Conservation (phyloP, 2,888 invertebrate species). For the Sepiola atlantica region DNA sequence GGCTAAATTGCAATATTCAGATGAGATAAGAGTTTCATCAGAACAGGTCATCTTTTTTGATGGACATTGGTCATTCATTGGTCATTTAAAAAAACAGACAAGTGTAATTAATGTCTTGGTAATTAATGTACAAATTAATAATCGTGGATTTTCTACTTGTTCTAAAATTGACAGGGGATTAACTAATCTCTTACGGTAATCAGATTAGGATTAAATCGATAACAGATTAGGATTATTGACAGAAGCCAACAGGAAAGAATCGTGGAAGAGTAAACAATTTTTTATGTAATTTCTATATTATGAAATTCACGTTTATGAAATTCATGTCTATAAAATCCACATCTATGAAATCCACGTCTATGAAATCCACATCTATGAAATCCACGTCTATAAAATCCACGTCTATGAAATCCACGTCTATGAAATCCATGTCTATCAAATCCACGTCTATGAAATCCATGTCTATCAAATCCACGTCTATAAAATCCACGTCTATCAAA, state of each 20-base stretch:
- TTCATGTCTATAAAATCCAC: too few species aligned
- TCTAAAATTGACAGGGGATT: background rate
- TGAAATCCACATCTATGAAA: too few species aligned
- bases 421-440: too few species aligned
- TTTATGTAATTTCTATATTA: background rate
- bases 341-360: too few species aligned
- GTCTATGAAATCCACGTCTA: too few species aligned
- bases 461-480: too few species aligned
- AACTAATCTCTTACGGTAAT: background rate
- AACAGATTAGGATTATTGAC: background rate
- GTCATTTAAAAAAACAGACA: background rate
- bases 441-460: too few species aligned
- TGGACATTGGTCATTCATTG: background rate
- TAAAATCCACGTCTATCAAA: too few species aligned
- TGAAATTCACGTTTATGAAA: too few species aligned
- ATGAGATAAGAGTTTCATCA: background rate
- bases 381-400: too few species aligned
- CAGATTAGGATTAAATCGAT: background rate
- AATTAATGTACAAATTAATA: background rate
- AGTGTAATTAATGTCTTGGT: background rate
- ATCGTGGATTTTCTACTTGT: background rate
- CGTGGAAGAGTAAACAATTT: background rate
- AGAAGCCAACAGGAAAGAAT: background rate
- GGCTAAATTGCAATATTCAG: background rate
- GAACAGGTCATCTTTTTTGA: background rate